Conservation (phyloP, 1,140 invertebrate species). For the Medauroidea extradentata region DNA sequence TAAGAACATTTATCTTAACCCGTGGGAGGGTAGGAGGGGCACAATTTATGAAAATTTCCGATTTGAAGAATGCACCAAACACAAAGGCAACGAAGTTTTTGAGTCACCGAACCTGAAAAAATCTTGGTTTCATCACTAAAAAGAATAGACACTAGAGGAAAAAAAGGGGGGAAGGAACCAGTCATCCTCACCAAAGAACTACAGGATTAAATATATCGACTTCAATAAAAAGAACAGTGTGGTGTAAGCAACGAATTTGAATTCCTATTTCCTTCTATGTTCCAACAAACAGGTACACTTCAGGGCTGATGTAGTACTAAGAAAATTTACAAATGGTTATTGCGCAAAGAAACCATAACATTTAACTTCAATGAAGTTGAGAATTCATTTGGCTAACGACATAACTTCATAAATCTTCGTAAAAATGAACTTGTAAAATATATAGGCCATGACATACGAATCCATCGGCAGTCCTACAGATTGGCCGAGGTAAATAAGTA, state of each 20-base stretch:
- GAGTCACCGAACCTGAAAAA: too few relatives aligned
- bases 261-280: not conserved
- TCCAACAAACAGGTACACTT: not conserved
- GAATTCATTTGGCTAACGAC: slow-evolving; percentile 21
- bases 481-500: not conserved
- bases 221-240: too few relatives aligned
- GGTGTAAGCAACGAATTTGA: not conserved
- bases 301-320: not conserved
- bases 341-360: slow-evolving; percentile 3
- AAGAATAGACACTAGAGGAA: too few relatives aligned
- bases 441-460: slow-evolving; percentile 17
- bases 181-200: not conserved
- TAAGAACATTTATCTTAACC: too few relatives aligned
- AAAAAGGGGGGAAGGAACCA: not conserved
- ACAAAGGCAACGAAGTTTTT: too few relatives aligned
- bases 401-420: slow-evolving; percentile 17
- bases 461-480: slow-evolving; percentile 10
- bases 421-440: slow-evolving; percentile 14
- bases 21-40: too few relatives aligned
- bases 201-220: not conserved
- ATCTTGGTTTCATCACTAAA: too few relatives aligned
- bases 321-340: slow-evolving; percentile 9
- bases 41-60: too few relatives aligned
- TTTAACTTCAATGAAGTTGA: slow-evolving; percentile 18
- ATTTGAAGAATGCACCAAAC: too few relatives aligned